A percentile compares a stretch with the other conserved stretches of the same genome.
phyloP scores from a whole-genome alignment of 2,888 invertebrate species.

The Drosophila melanosoma region DNA sequence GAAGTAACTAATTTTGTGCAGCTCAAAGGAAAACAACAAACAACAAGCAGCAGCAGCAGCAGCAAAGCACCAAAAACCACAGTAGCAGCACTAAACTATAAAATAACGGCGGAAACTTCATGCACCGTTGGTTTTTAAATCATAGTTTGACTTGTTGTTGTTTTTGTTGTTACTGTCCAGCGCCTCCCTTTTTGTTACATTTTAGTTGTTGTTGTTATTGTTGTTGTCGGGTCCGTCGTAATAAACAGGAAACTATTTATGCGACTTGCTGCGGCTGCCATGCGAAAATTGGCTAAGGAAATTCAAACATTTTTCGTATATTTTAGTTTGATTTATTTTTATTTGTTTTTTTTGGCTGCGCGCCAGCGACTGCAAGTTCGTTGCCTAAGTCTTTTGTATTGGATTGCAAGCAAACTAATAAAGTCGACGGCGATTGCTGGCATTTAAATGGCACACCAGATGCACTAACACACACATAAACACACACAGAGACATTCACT shows the following conservation, averaged over 20 bases:
- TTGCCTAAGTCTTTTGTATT: slow-evolving; percentile 67
- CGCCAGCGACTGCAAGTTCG: slow-evolving; percentile 56
- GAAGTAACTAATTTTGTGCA: slow-evolving; percentile 30
- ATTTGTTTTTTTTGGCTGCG: slow-evolving; percentile 31
- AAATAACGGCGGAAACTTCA: slow-evolving; percentile 71
- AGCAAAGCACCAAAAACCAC: background rate
- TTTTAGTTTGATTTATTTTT: slow-evolving; percentile 20
- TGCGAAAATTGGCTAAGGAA: slow-evolving; percentile 75
- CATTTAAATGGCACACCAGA: slow-evolving; percentile 33
- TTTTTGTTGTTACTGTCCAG: slow-evolving; percentile 44
- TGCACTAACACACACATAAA: slow-evolving; percentile 1
- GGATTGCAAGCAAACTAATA: slow-evolving; percentile 32
- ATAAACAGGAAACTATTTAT: slow-evolving; percentile 72
- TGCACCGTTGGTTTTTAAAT: slow-evolving; percentile 60
- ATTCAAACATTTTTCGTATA: slow-evolving; percentile 51
- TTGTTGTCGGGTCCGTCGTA: slow-evolving; percentile 59
- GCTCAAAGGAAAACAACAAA: background rate
- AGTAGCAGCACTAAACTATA: slow-evolving; percentile 1
- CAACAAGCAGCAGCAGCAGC: background rate
- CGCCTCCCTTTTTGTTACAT: slow-evolving; percentile 51
- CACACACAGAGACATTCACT: background rate
- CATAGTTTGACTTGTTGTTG: slow-evolving; percentile 25
- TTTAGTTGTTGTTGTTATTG: slow-evolving; percentile 9
- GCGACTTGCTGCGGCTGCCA: slow-evolving; percentile 47
- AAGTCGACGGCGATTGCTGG: slow-evolving; percentile 14